Evolutionary conservation across 2,888 invertebrate genomes (phyloP).

Genomic region (Dinocampus coccinellae): DNA sequence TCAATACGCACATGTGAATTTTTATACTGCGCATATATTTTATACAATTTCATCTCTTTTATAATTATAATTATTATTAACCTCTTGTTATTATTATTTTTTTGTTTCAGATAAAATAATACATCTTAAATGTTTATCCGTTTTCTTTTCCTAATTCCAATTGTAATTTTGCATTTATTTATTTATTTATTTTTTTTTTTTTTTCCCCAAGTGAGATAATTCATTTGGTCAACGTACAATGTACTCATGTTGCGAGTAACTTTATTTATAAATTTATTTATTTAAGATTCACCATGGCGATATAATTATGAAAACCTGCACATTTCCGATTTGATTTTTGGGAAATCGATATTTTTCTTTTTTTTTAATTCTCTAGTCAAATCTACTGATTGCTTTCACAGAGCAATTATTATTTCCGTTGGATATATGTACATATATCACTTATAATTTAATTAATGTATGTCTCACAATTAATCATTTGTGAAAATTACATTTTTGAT

Average conservation of each 20-base stretch:
- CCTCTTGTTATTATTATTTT: background rate
- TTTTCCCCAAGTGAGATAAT: background rate
- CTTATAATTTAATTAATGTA: background rate
- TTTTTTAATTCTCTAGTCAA: too few relatives aligned
- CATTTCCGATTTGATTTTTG: background rate
- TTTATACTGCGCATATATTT: background rate
- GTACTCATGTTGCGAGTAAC: background rate
- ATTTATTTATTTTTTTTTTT: background rate
- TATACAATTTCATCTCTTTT: background rate
- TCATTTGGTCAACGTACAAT: constrained; percentile 4
- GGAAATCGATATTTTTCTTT: constrained; percentile 4
- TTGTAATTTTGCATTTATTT: too few relatives aligned
- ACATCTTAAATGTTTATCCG: background rate
- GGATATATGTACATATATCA: background rate
- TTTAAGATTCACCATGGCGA: constrained; percentile 1
- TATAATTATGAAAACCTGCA: constrained; percentile 12
- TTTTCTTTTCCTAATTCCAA: background rate
- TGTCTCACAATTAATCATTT: background rate
- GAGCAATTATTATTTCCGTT: background rate
- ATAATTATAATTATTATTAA: background rate
- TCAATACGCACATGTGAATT: background rate
- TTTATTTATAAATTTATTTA: background rate
- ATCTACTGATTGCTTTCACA: background rate
- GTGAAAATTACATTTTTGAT: background rate
- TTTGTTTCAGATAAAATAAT: background rate